A percentile compares a stretch with the other conserved stretches of the same genome.
These are phyloP conservation scores for Osmerus mordax DNA, from an alignment of 2,113 vertebrate genomes.

Conservation along the genomic window DNA sequence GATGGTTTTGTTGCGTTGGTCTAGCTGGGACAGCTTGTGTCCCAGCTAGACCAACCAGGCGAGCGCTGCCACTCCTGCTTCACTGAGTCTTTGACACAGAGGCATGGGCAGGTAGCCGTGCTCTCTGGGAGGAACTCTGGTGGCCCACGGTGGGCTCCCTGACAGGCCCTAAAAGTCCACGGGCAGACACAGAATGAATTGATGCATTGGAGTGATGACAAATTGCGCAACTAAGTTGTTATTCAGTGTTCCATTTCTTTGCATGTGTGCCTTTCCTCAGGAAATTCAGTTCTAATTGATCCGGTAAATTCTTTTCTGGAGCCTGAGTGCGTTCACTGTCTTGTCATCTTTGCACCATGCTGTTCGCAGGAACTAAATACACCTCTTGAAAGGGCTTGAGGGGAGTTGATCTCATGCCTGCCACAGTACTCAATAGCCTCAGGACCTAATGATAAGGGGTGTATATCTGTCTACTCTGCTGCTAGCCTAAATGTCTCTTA, in stretches of 20 bases:
- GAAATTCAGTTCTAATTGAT: no score
- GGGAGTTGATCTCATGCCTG: constrained; percentile 30
- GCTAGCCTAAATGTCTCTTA: constrained; percentile 48
- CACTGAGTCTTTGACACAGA: constrained; percentile 73
- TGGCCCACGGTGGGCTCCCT: no score
- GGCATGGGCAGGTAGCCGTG: constrained; percentile 56
- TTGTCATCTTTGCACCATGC: background rate
- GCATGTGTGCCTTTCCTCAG: background rate
- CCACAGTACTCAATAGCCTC: constrained; percentile 28
- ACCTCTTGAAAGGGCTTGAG: background rate
- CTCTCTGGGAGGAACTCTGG: constrained; percentile 37
- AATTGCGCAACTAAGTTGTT: no score
- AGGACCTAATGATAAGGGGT: constrained; percentile 29
- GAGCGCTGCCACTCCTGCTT: constrained; percentile 67
- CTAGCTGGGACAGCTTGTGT: constrained; percentile 52
- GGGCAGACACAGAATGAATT: no score
- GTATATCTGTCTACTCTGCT: constrained; percentile 27
- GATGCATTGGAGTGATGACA: no score
- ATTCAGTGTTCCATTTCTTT: background rate
- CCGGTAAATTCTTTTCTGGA: no score
- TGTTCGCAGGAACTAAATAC: constrained; percentile 1
- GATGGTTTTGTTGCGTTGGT: constrained; percentile 58
- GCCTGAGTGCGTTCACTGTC: constrained; percentile 8
- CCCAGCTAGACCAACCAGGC: constrained; percentile 64
- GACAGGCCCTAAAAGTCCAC: no score